Percentiles rank a stretch among this genome's conserved stretches.
These are phyloP conservation scores for Melanchra persicariae DNA, from an alignment of 2,888 invertebrate species.

Conservation along the genomic window DNA sequence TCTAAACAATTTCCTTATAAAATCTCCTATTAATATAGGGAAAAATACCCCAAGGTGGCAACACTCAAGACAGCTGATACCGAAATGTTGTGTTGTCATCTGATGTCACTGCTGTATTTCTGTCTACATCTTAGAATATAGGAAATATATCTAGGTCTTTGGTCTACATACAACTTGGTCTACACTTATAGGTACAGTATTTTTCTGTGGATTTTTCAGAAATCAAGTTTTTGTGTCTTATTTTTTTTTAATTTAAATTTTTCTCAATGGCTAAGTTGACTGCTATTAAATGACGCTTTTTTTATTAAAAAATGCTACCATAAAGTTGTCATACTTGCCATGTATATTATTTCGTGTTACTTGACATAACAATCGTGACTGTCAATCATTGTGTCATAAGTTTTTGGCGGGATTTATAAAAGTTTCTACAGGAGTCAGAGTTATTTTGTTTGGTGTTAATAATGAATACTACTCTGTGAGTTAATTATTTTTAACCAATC, in stretches of 20 bases:
- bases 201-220: too few relatives aligned
- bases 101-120: neutral
- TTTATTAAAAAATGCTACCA: neutral
- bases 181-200: too few relatives aligned
- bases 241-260: neutral
- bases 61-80: neutral
- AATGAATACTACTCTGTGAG: conserved; percentile 68
- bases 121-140: too few relatives aligned
- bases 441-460: neutral
- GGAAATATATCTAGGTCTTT: too few relatives aligned
- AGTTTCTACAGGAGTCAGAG: neutral
- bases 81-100: neutral
- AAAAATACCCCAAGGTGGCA: neutral
- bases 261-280: too few relatives aligned
- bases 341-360: too few relatives aligned
- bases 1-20: neutral
- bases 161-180: too few relatives aligned
- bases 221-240: neutral
- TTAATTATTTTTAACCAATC: neutral
- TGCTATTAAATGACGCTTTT: neutral
- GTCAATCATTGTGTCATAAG: too few relatives aligned
- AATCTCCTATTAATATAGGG: neutral
- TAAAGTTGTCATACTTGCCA: neutral
- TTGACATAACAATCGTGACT: too few relatives aligned
- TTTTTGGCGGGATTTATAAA: conserved; percentile 50